These are phyloP conservation scores for Heliconius erato DNA, from an alignment of 2,888 invertebrate genomes.

Conservation along the genomic window DNA sequence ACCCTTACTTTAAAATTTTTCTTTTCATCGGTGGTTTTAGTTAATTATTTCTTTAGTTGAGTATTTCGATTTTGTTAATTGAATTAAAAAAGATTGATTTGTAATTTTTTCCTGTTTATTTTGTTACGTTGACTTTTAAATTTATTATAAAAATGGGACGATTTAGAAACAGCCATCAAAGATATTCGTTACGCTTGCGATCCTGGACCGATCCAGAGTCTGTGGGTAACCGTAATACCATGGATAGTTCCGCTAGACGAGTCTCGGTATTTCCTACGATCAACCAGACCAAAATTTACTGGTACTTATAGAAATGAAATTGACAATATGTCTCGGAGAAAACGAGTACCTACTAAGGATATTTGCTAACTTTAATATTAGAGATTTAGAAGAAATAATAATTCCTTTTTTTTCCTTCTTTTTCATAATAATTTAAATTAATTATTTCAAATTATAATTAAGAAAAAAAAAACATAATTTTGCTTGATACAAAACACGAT, in stretches of 20 bases:
- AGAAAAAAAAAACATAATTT: neutral
- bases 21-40: neutral
- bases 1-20: neutral
- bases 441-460: neutral
- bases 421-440: neutral
- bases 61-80: neutral
- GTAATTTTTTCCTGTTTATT: too few species aligned
- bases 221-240: constrained; percentile 14
- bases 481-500: neutral
- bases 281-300: neutral
- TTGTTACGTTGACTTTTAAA: too few species aligned
- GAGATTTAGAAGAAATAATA: too few species aligned
- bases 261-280: neutral
- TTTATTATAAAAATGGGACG: neutral
- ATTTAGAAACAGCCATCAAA: neutral
- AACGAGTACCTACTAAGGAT: too few species aligned
- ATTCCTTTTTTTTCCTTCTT: too few species aligned
- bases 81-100: neutral
- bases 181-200: neutral
- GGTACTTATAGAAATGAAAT: neutral
- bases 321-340: too few species aligned
- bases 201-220: neutral
- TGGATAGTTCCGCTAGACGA: constrained; percentile 39
- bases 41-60: neutral
- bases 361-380: too few species aligned